Evolutionary conservation across 2,113 vertebrate genomes (phyloP), one percentile per base, ranked within the genome.

Genomic region (Equus quagga): DNA sequence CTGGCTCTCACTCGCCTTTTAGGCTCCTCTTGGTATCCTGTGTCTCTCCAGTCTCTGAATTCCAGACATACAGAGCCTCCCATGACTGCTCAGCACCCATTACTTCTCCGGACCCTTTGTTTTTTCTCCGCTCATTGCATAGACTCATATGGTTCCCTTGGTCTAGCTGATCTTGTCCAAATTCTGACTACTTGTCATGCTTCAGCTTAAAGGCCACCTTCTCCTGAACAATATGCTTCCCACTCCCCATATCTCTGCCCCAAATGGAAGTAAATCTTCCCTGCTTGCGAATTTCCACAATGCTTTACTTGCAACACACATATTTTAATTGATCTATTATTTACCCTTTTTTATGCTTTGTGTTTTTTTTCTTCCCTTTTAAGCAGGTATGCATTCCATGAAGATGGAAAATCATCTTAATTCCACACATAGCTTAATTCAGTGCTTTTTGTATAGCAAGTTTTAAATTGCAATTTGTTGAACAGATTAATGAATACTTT

Each of bases 401-500:
- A 93, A 21, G 26, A 54, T 4, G 64, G 5, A 26, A n/a, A 89
- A 72, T 91, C 69, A 83, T 82, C 58, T 94, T 89, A 46, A 88
- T 82, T 97, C 81, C 21, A 82, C 19, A 60, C 44, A 75, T 33
- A 85, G 67, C 64, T 93, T 96, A 85, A 96, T 96, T 54, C 78
- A 84, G 23, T 54, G 46, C 28, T 67, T 82, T 95, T 91, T 79
- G 46, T 88, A 86, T 46, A 60, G 80, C 75, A 86, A 70, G 21
- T 96, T 97, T 97, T 90, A 97, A 96, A 81, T 62, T 94, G 49
- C 64, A 90, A 80, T 96, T 89, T 97, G 87, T 90, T 96, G 94
- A 91, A 93, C 72, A 92, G 92, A 97, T 97, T 97, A 97, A 97
- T 96, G 90, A 92, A 67, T 87, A 62, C 92, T 94, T 97, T 96